These are phyloP conservation scores for Erebia palarica DNA, from an alignment of 2,888 invertebrate species.

Conservation along the genomic window DNA sequence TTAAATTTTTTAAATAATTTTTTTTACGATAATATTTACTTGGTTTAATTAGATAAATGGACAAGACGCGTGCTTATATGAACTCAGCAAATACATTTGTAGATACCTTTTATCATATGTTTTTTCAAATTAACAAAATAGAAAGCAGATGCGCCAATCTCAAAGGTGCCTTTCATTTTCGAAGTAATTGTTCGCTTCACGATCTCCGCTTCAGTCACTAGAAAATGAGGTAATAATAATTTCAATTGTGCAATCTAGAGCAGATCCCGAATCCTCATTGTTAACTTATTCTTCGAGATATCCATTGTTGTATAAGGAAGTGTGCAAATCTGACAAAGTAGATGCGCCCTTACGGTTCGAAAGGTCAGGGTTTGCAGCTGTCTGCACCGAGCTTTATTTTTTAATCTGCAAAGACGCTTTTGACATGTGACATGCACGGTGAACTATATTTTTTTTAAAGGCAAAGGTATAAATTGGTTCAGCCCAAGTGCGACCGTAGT, in stretches of 20 bases:
- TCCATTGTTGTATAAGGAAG: slow-evolving; percentile 67
- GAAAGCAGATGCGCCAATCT: slow-evolving; percentile 38
- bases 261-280: slow-evolving; percentile 57
- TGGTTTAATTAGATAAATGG: too few species aligned
- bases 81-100: too few species aligned
- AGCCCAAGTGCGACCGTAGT: slow-evolving; percentile 62
- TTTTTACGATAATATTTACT: too few species aligned
- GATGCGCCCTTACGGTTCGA: slow-evolving; percentile 51
- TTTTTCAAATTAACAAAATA: slow-evolving; percentile 20
- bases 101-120: neutral
- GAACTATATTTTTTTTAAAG: slow-evolving; percentile 21
- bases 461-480: slow-evolving; percentile 48
- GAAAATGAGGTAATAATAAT: slow-evolving; percentile 68
- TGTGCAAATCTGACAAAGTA: slow-evolving; percentile 62
- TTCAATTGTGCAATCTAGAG: slow-evolving; percentile 71
- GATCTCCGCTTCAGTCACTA: slow-evolving; percentile 53
- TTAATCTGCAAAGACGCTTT: slow-evolving; percentile 37
- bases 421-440: slow-evolving; percentile 25
- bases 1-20: too few species aligned
- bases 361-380: slow-evolving; percentile 45
- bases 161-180: slow-evolving; percentile 32
- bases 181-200: slow-evolving; percentile 63
- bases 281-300: slow-evolving; percentile 46
- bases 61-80: too few species aligned
- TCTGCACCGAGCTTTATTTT: slow-evolving; percentile 38